Evolutionary conservation across 2,888 invertebrate genomes (phyloP), one percentile per base, ranked within the genome.

Genomic region (Heliconius aoede): DNA sequence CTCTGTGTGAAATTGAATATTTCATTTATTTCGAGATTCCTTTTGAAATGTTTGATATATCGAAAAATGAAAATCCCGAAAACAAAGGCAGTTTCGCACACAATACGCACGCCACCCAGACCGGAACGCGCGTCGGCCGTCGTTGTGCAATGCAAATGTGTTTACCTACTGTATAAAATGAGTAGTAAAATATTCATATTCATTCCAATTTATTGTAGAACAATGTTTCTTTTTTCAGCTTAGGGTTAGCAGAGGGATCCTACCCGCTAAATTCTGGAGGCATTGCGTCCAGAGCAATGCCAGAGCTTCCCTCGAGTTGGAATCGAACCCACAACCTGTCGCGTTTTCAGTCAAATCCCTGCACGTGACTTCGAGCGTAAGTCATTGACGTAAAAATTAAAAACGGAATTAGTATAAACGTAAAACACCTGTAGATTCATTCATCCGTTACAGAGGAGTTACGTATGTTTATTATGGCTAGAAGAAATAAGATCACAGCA

Each of bases 401-500:
- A 74, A 64, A 30, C 72, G 32, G 30, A 65, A 55, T 71, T n/a
- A 60, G 46, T 28, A 68, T 60, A 71, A 74, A 71, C 73, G 65
- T 30, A 55, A 74, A 4, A 62, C 18, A 18, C 55, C 55, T 21
- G n/a, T 72, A 72, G 67, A 69, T 77, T 83, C 81, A 83, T 83
- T 81, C 81, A 80, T 74, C 72, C 73, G 74, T 21, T 73, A 30
- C 74, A 62, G 67, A 74, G 75, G 80, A 80, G 79, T 80, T 80
- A 78, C 79, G 75, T 67, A 72, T 72, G 73, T 79, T 82, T 79
- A 79, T 84, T 81, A 80, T 69, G 67, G 73, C 61, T 68, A 30
- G 28, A 51, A 62, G 73, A 76, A 75, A 73, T 68, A 82, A 84
- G 80, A 85, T 85, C 84, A 86, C 80, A 78, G 79, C 80, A 72